Evolutionary conservation across 1,140 invertebrate genomes (phyloP), one percentile per base, ranked within the genome.

Genomic region (Drusus annulatus): DNA sequence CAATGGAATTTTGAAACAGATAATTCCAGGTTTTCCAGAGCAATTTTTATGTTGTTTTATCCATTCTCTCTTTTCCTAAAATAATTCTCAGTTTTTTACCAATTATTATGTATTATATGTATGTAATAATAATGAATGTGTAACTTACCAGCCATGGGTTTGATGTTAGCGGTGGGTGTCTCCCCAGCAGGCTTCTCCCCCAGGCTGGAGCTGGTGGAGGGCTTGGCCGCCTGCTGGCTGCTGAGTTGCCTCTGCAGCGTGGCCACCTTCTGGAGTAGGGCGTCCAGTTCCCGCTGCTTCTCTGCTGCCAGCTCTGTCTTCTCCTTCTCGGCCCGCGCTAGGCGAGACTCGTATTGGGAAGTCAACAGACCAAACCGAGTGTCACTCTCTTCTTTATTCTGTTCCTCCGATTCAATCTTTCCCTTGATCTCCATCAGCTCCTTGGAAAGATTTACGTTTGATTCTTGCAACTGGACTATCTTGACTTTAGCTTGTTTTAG

Each of bases 131-230:
- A 10, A 25, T 21, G 19, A 28, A 28, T 56, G 58, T 60, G 23
- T 17, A 58, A 87, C 83, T 92, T 90, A 83, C 95, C 95, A 15
- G 96, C 94, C 94, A 98, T 97, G 0, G 97, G 97, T 86, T 97
- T 97, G 36, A 98, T 98, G 87, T 98, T 98, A 13, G 97, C 97
- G 0, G 95, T 95, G 7, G 96, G 94, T 56, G 96, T 94, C 84
- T 97, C 96, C 0, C 91, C 93, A 0, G 91, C 91, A 21, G 92
- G 91, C 85, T 95, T 93, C 81, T 95, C 94, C 74, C 91, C 90
- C 65, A 93, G 89, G 75, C 92, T 89, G 45, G 91, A 89, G 86
- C 91, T 92, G 82, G 93, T 91, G 80, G 90, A 90, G 2, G 92
- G 93, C 86, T 94, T 94, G 1, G 93, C 91, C n/a, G 91, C 91